Evolutionary conservation across 2,888 invertebrate genomes (phyloP).

Genomic region (Drosophila mimica): DNA sequence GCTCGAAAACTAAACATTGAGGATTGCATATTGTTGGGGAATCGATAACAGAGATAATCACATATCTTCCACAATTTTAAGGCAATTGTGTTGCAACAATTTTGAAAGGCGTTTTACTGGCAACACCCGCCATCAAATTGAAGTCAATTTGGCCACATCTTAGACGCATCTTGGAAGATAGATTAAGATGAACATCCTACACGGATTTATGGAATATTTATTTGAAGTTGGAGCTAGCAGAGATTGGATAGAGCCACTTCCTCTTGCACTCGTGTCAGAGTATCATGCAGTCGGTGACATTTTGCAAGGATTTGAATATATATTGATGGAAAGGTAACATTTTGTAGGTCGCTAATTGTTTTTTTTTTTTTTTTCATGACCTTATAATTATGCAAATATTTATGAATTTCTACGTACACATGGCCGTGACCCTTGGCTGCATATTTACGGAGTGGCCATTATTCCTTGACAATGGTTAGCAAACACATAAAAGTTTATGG

Average conservation of each 20-base stretch:
- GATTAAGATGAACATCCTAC: neutral
- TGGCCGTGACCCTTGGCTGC: conserved; percentile 51
- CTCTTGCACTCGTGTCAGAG: neutral
- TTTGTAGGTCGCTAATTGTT: conserved; percentile 15
- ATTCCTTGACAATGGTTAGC: conserved; percentile 38
- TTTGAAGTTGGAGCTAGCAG: neutral
- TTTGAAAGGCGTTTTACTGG: neutral
- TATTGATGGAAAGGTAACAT: neutral
- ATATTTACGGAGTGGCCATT: conserved; percentile 42
- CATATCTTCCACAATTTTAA: neutral
- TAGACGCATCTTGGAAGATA: neutral
- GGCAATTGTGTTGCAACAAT: neutral
- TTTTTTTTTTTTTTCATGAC: conserved; percentile 1
- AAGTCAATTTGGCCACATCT: neutral
- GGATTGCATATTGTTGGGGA: neutral
- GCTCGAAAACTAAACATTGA: neutral
- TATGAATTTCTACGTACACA: conserved; percentile 34
- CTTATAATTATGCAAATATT: conserved; percentile 57
- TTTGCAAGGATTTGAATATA: neutral
- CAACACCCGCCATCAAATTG: neutral
- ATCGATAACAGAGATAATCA: neutral
- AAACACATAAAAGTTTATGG: conserved; percentile 68
- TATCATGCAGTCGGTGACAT: neutral
- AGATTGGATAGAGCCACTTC: neutral
- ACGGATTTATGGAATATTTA: too few species aligned